Base-by-base conservation (phyloP, 2,888 invertebrate species). In the Dioctria linearis region DNA sequence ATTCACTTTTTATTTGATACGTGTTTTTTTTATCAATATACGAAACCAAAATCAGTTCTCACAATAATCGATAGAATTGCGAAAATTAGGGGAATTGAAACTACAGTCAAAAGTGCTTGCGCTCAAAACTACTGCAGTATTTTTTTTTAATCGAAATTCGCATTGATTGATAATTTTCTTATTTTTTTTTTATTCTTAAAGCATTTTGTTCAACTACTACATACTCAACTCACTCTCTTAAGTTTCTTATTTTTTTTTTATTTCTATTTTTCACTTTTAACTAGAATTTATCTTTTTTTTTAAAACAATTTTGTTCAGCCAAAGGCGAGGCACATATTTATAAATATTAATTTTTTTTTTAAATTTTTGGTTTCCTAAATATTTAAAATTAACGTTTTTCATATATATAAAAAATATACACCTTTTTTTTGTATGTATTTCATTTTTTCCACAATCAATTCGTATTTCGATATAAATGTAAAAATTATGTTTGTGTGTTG, bases 251-350 rank as follows among this genome's bases (percentile, higher is more conserved):
- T 25, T 25, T 25, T 25, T 25, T 25, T 25, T 25, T 25, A 25
- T 25, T 25, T 76, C 69, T 11, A 54, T 11, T 54, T 79, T 80
- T 75, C 78, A 57, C 78, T 78, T 73, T 78, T 80, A 80, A 80
- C 66, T 78, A 80, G 40, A 76, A 67, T 63, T 80, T n/a, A n/a
- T n/a, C 0, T 25, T 25, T 80, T 75, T 82, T 82, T 54, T 81
- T 67, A 49, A 78, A 79, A 80, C 76, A 80, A 81, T 73, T 73
- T 81, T 80, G 78, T 81, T 83, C 80, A 83, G 82, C 82, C 82
- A 83, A 83, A 83, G 82, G 82, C 82, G 82, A 83, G 82, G 82
- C 82, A 83, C 82, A 80, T 83, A 73, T 73, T 73, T 73, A 73
- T 73, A 73, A 73, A 73, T 73, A 73, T 73, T 80, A 63, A 73